Percentiles rank a stretch among this genome's conserved stretches.
Conservation (phyloP, 2,797 vertebrate species). For the Lepidocolaptes lacrymiger region DNA sequence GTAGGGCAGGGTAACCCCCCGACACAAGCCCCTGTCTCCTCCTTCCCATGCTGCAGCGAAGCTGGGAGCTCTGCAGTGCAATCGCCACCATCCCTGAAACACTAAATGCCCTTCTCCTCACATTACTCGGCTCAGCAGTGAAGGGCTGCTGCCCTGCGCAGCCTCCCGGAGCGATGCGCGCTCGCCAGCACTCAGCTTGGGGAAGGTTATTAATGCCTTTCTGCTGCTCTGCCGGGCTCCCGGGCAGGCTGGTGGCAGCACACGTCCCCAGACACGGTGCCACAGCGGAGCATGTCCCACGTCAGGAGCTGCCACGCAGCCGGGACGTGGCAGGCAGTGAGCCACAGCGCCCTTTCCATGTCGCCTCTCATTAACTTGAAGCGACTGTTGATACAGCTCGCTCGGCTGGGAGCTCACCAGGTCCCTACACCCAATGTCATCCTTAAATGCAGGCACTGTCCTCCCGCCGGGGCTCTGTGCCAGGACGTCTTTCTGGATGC, state of each 20-base stretch:
- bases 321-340: background rate
- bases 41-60: background rate
- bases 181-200: background rate
- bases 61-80: background rate
- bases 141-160: background rate
- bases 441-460: background rate
- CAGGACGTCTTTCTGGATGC: background rate
- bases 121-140: background rate
- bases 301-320: background rate
- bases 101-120: background rate
- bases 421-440: background rate
- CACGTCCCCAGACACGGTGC: background rate
- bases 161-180: fast-evolving
- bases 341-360: background rate
- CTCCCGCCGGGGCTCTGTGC: background rate
- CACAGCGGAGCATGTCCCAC: background rate
- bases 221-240: background rate
- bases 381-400: background rate
- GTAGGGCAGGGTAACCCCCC: background rate
- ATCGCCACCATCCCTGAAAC: fast-evolving
- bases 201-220: background rate
- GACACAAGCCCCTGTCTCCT: background rate
- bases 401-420: background rate
- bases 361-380: background rate
- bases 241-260: background rate